Base-by-base conservation (phyloP, 1,140 invertebrate species). In the Scaptomyza hsui region DNA sequence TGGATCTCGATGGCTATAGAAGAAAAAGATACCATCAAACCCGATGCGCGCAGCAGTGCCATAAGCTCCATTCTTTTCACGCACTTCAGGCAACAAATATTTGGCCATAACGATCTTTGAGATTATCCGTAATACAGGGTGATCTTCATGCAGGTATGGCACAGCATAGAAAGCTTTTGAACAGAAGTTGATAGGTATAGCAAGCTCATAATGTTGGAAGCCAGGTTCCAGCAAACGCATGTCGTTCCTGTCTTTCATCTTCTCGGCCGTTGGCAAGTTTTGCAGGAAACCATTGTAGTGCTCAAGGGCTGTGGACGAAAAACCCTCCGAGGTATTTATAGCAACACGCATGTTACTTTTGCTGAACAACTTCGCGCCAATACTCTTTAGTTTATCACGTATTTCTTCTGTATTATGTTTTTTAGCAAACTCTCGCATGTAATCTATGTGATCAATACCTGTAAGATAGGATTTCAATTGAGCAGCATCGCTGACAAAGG, bases 51-150 rank as follows among this genome's bases (percentile, higher is more conserved):
- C 95, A 2, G 97, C 97, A 29, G 95, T 95, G 1, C 97, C 97
- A 91, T 98, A 98, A 3, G 97, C 97, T 7, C 97, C 97, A 72
- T 97, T 97, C 88, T 97, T 97, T 91, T 98, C 97, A 65, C 97
- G 93, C 3, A 98, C 94, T 82, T 97, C 94, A 6, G 95, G 94
- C 89, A 97, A 95, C 2, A 98, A 92, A 91, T 96, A 98, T 86
- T 96, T 95, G 0, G 95, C 94, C 1, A 95, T 94, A 12, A 98
- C 77, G 32, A 98, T 92, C 80, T 95, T 94, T 0, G 95, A 94
- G 0, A 98, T 90, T 0, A 98, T 93, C 53, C 94, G 91, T 15
- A 98, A 86, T 56, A 94, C 94, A 0, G 97, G 93, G 90, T 94
- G 96, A 92, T 98, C 96, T 4, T 93, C 91, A 92, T 98, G 93